These are phyloP conservation scores for Euspilapteryx auroguttella DNA, from an alignment of 2,888 invertebrate genomes.

Conservation along the genomic window DNA sequence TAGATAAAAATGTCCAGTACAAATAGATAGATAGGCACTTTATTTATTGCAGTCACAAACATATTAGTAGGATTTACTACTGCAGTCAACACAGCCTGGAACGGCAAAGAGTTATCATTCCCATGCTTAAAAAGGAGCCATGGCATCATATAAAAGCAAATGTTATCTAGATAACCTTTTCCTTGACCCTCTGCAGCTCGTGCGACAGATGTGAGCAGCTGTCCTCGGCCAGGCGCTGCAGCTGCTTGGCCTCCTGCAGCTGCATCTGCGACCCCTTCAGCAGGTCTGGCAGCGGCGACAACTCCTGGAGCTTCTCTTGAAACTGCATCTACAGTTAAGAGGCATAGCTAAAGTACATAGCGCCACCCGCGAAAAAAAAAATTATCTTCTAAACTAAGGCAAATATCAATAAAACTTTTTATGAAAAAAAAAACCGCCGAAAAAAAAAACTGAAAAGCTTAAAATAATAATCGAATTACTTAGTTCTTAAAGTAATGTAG, in stretches of 20 bases:
- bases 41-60: background rate
- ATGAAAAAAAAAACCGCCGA: too few relatives aligned
- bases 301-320: slow-evolving; percentile 40
- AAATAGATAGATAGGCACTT: too few relatives aligned
- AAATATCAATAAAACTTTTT: too few relatives aligned
- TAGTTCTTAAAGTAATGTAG: too few relatives aligned
- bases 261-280: slow-evolving; percentile 42
- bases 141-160: too few relatives aligned
- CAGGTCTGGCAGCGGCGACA: slow-evolving; percentile 38
- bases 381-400: background rate
- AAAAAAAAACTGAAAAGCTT: too few relatives aligned
- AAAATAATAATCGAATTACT: too few relatives aligned
- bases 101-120: too few relatives aligned
- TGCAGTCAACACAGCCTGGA: too few relatives aligned
- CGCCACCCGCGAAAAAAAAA: background rate
- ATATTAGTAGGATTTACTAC: too few relatives aligned
- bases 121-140: too few relatives aligned
- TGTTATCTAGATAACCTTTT: slow-evolving; percentile 22
- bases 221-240: slow-evolving; percentile 39
- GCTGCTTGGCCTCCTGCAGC: slow-evolving; percentile 36
- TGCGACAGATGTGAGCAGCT: slow-evolving; percentile 26
- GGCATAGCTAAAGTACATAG: background rate
- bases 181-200: slow-evolving; percentile 34
- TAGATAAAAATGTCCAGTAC: too few relatives aligned
- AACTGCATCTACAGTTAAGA: slow-evolving; percentile 29